phyloP scores from a whole-genome alignment of 2,888 invertebrate genomes.

The Pterobdella sp. region DNA sequence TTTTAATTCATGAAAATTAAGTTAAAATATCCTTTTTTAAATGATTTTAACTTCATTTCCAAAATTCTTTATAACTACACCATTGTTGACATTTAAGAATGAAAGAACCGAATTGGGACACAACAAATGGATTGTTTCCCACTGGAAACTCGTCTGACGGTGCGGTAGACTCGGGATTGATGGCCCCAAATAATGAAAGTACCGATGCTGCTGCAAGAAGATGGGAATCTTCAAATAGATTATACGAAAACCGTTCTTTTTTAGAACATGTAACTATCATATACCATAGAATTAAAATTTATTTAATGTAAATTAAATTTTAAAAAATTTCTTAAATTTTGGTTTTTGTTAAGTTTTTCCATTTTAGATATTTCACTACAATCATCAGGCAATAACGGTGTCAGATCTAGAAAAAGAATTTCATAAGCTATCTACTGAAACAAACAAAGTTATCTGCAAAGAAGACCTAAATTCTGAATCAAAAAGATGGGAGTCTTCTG shows the following conservation, averaged over 20 bases:
- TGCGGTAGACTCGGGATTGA: conserved; percentile 5
- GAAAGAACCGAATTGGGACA: conserved; percentile 18
- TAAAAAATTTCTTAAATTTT: too few relatives aligned
- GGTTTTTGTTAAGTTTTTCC: too few relatives aligned
- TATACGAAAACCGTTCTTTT: conserved; percentile 8
- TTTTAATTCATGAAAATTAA: too few relatives aligned
- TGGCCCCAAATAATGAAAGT: background rate
- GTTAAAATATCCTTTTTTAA: too few relatives aligned
- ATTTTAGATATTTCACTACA: too few relatives aligned
- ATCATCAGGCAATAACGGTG: conserved; percentile 24
- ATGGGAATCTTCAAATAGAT: background rate
- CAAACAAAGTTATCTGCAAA: background rate
- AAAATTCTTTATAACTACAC: too few relatives aligned
- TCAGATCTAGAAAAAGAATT: conserved; percentile 29
- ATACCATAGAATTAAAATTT: too few relatives aligned
- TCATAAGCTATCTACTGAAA: conserved; percentile 25
- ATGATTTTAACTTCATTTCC: too few relatives aligned
- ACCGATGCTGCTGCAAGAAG: background rate
- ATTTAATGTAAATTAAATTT: too few relatives aligned
- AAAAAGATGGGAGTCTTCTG: conserved; percentile 7
- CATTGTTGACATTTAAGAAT: too few relatives aligned
- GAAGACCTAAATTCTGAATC: background rate
- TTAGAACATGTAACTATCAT: background rate
- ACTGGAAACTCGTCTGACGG: conserved; percentile 20
- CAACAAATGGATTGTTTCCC: conserved; percentile 19